Evolutionary conservation across 2,113 vertebrate species (phyloP).

Genomic region (Acrocephalus kingi): DNA sequence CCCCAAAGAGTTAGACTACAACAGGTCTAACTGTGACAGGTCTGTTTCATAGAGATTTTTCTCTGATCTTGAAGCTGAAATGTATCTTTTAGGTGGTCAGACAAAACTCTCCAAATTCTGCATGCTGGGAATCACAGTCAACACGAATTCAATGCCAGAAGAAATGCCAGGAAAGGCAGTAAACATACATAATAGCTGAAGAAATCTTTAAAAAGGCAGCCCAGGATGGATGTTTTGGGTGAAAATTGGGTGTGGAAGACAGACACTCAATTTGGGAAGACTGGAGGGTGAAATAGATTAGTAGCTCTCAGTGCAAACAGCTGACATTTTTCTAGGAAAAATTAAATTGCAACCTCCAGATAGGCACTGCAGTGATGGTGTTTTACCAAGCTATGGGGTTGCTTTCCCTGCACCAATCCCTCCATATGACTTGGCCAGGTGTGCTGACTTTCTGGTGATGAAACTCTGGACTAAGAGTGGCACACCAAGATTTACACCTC

Average conservation of each 20-base stretch:
- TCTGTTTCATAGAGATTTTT: neutral
- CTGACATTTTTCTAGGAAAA: neutral
- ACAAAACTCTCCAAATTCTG: neutral
- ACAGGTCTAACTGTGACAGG: neutral
- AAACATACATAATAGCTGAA: neutral
- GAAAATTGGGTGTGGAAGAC: neutral
- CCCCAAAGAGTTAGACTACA: neutral
- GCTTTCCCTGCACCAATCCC: neutral
- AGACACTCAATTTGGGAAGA: neutral
- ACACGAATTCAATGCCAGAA: neutral
- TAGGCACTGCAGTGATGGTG: neutral
- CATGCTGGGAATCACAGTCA: neutral
- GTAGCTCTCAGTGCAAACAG: neutral
- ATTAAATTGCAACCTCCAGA: neutral
- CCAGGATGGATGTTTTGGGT: neutral
- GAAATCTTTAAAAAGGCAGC: neutral
- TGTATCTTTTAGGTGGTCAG: neutral
- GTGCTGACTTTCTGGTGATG: neutral
- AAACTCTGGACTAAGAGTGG: neutral
- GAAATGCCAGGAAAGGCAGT: neutral
- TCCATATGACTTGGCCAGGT: neutral
- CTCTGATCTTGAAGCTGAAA: neutral
- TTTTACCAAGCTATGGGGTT: neutral
- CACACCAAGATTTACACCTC: neutral
- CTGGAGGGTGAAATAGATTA: neutral